Base-by-base conservation (phyloP, 1,140 invertebrate genomes). In the Psilanteris sp. region DNA sequence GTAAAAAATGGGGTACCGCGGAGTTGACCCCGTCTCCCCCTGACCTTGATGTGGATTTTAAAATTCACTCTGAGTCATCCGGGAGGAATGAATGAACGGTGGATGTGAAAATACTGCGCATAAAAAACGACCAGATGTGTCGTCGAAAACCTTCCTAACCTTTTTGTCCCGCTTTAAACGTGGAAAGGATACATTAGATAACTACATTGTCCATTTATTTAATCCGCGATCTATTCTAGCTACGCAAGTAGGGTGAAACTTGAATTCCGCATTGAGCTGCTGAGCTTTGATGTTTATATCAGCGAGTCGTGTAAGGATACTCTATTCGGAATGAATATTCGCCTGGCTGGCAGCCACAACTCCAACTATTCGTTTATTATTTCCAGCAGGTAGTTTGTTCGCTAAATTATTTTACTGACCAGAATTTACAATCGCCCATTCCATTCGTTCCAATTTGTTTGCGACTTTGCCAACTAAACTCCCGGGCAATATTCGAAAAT, bases 1-100 rank as follows among this genome's bases (percentile, higher is more conserved):
- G n/a, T 18, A 61, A 48, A 61, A 48, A 48, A 27, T 36, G 26
- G 16, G 2, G 18, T 8, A 43, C 13, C 37, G 24, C 14, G 8
- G 31, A 36, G 36, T 27, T 48, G 39, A 26, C 24, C 11, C 8
- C 11, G 5, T 36, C 22, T 54, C 18, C 26, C 37, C 18, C 10
- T 57, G 24, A 61, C 55, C 55, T 46, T 36, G 55, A 44, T 44
- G 24, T 13, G 11, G 9, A 26, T 14, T 36, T 27, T 13, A 2
- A 44, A 41, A 44, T 24, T 26, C 52, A 41, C 41, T 29, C 24
- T 13, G 14, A 9, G 10, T 10, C 15, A n/a, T n/a, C n/a, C n/a
- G n/a, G 0, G 27, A 10, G 54, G 43, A 44, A 61, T 20, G 55
- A 15, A 26, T 16, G 29, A 48, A 48, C 11, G 22, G 18, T 57